A percentile compares a stretch with the other conserved stretches of the same genome.
phyloP scores from a whole-genome alignment of 2,888 invertebrate species.

The Catocala sponsa region DNA sequence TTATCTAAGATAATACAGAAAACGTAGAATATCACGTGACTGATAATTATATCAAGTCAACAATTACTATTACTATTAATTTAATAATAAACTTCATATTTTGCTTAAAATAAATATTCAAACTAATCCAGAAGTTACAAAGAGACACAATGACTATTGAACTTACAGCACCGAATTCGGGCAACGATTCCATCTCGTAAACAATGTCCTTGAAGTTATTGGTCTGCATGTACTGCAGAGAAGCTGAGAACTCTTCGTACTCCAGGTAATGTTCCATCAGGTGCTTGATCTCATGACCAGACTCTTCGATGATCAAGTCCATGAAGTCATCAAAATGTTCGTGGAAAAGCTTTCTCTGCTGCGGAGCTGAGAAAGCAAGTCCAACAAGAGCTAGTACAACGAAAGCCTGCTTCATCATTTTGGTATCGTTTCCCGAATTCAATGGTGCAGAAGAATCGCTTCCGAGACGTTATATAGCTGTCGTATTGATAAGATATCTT shows the following conservation, averaged over 20 bases:
- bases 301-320: conserved; percentile 59
- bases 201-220: conserved; percentile 68
- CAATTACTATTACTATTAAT: too few relatives aligned
- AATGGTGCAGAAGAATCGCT: conserved; percentile 31
- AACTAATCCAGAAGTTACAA: neutral
- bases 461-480: conserved; percentile 51
- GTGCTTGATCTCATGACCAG: conserved; percentile 52
- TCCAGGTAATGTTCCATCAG: conserved; percentile 62
- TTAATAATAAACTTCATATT: too few relatives aligned
- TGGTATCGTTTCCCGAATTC: conserved; percentile 36
- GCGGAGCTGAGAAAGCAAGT: conserved; percentile 64
- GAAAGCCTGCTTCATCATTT: conserved; percentile 65
- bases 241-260: conserved; percentile 65
- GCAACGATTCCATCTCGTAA: conserved; percentile 72
- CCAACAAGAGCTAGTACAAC: conserved; percentile 60
- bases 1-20: too few relatives aligned
- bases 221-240: conserved; percentile 62
- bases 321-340: conserved; percentile 74
- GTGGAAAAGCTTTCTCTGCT: conserved; percentile 72
- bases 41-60: too few relatives aligned
- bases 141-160: neutral
- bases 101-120: neutral
- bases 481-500: conserved; percentile 38
- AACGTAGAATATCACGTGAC: too few relatives aligned
- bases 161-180: conserved; percentile 76